phyloP scores from a whole-genome alignment of 2,797 vertebrate species.

The Amphiprion clarkii region DNA sequence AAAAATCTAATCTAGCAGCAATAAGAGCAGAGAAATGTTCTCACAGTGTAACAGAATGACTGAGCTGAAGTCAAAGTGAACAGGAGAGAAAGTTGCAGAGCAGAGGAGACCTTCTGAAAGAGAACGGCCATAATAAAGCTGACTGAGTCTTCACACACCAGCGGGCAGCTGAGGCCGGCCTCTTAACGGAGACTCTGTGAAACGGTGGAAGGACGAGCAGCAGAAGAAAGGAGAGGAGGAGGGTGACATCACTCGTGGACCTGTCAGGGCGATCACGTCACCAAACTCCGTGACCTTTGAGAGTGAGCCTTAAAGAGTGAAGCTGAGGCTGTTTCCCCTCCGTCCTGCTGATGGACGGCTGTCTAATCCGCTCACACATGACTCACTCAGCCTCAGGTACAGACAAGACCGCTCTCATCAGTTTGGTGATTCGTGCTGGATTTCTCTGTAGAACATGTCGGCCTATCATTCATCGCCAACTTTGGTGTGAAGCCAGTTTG shows the following conservation, averaged over 20 bases:
- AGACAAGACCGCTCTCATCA: neutral
- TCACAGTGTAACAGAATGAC: neutral
- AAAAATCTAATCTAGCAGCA: too few relatives aligned
- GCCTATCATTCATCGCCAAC: neutral
- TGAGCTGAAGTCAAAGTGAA: neutral
- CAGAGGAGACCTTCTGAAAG: conserved; percentile 6
- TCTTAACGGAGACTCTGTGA: conserved; percentile 6
- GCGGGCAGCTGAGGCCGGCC: conserved; percentile 27
- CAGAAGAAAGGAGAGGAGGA: conserved; percentile 8
- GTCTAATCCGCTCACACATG: conserved; percentile 53
- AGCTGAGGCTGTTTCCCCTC: conserved; percentile 28
- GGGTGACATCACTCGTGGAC: conserved; percentile 45
- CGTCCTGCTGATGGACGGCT: conserved; percentile 46
- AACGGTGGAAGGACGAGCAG: conserved; percentile 19
- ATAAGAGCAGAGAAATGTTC: neutral
- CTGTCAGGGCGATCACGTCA: conserved; percentile 75
- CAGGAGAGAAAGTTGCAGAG: conserved; percentile 15
- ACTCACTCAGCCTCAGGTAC: conserved; percentile 52
- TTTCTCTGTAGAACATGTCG: conserved; percentile 9
- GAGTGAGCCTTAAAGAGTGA: conserved; percentile 53
- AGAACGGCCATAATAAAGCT: conserved; percentile 27
- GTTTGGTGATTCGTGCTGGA: conserved; percentile 12
- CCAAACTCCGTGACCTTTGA: conserved; percentile 68
- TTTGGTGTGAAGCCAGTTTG: neutral
- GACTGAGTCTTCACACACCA: conserved; percentile 48